These are phyloP conservation scores for Cephus pygmeus DNA, from an alignment of 2,888 invertebrate species.

Conservation along the genomic window DNA sequence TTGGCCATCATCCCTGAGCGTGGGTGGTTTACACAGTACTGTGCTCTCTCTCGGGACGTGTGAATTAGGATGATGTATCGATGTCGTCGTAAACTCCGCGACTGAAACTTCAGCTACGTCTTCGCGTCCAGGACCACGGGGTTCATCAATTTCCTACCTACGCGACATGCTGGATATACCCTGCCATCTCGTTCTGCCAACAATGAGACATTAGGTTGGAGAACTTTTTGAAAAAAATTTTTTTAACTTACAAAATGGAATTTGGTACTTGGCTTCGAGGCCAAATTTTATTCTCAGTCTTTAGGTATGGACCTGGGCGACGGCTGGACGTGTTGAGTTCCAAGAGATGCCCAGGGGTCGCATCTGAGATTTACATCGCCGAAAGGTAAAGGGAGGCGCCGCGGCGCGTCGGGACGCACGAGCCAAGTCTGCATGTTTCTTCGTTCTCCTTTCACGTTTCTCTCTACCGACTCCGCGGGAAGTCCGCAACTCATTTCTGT, in stretches of 20 bases:
- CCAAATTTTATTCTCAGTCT: neutral
- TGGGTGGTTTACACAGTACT: neutral
- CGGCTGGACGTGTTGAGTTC: neutral
- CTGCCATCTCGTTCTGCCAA: neutral
- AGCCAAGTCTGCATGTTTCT: neutral
- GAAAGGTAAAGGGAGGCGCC: neutral
- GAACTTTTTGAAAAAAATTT: neutral
- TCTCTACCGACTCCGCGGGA: neutral
- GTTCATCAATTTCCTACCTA: neutral
- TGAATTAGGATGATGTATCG: neutral
- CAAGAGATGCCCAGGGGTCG: neutral
- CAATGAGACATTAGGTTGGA: neutral
- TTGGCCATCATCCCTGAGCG: neutral
- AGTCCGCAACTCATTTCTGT: neutral
- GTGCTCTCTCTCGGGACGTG: neutral
- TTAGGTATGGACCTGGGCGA: neutral
- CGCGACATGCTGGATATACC: neutral
- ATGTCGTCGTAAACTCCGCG: neutral
- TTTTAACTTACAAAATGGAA: neutral
- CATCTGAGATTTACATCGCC: neutral
- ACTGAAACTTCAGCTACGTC: neutral
- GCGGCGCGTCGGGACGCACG: neutral
- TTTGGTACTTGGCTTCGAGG: neutral
- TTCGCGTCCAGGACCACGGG: neutral
- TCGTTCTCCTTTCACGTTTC: neutral